phyloP scores from a whole-genome alignment of 2,797 vertebrate species.

The Petrocephalus sullivani region DNA sequence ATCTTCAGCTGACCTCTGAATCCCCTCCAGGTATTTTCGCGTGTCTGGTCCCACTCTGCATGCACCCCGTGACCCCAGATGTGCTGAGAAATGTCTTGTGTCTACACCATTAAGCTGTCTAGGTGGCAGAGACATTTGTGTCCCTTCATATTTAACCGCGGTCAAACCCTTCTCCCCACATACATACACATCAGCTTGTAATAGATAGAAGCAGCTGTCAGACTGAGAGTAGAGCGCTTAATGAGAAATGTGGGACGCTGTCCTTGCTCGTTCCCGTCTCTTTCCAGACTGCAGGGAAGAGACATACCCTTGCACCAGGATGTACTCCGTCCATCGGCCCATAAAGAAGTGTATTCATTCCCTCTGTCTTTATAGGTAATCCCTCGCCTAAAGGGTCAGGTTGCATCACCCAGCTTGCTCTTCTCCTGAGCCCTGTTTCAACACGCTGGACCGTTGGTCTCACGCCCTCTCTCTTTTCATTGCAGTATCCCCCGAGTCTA shows the following conservation, averaged over 20 bases:
- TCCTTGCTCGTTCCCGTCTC: constrained; percentile 16
- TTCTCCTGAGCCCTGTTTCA: neutral
- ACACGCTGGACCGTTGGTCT: neutral
- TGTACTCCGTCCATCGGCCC: constrained; percentile 70
- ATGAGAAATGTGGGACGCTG: neutral
- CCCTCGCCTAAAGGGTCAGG: neutral
- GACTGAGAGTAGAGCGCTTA: neutral
- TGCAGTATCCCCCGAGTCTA: constrained; percentile 66
- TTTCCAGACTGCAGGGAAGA: constrained; percentile 67
- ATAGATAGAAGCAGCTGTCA: neutral
- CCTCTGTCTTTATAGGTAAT: constrained; percentile 67
- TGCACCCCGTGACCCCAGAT: neutral
- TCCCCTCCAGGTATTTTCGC: neutral
- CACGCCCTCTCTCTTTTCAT: neutral
- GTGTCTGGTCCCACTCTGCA: neutral
- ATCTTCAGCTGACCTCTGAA: neutral
- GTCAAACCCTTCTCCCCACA: neutral
- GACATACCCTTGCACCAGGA: constrained; percentile 71
- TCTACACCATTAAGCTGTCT: neutral
- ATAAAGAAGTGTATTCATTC: constrained; percentile 58
- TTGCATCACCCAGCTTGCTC: neutral
- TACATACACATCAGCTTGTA: neutral
- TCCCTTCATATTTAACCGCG: neutral
- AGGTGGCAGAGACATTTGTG: neutral
- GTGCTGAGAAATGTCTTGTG: neutral